Evolutionary conservation across 2,888 invertebrate species (phyloP).

Genomic region (Lypha dubia): DNA sequence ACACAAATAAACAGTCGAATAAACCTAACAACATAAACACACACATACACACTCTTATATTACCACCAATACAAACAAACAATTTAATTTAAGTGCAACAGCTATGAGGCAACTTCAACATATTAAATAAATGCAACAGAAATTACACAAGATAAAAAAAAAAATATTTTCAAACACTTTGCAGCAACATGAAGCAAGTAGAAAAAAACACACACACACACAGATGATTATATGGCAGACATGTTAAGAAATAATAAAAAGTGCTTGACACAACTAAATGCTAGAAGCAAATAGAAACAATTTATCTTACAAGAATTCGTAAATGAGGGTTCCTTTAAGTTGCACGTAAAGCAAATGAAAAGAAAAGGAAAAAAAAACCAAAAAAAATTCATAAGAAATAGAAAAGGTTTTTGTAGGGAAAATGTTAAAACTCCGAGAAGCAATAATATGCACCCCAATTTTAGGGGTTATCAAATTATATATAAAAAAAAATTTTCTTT

Average conservation of each 20-base stretch:
- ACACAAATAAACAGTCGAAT: slow-evolving; percentile 5
- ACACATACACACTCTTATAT: slow-evolving; percentile 6
- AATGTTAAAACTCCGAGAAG: not conserved
- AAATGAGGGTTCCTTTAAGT: slow-evolving; percentile 42
- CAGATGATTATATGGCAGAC: slow-evolving; percentile 45
- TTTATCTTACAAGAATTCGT: slow-evolving; percentile 49
- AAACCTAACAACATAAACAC: not conserved
- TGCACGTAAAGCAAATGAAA: slow-evolving; percentile 32
- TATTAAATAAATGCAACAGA: slow-evolving; percentile 42
- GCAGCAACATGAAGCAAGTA: slow-evolving; percentile 13
- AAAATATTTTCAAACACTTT: slow-evolving; percentile 39
- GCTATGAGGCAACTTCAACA: slow-evolving; percentile 31
- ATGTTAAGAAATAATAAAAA: slow-evolving; percentile 55
- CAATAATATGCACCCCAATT: slow-evolving; percentile 23
- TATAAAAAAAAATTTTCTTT: not conserved
- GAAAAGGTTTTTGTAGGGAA: not conserved
- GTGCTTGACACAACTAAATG: slow-evolving; percentile 59
- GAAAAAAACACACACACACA: too few species aligned
- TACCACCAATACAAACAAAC: slow-evolving; percentile 52
- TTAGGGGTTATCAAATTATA: not conserved
- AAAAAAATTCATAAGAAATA: slow-evolving; percentile 12
- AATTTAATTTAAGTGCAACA: slow-evolving; percentile 66
- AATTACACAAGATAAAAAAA: slow-evolving; percentile 21
- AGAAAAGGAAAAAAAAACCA: too few species aligned
- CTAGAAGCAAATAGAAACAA: slow-evolving; percentile 39